Base-by-base conservation (phyloP, 2,888 invertebrate genomes). In the Lacanobia wlatinum region DNA sequence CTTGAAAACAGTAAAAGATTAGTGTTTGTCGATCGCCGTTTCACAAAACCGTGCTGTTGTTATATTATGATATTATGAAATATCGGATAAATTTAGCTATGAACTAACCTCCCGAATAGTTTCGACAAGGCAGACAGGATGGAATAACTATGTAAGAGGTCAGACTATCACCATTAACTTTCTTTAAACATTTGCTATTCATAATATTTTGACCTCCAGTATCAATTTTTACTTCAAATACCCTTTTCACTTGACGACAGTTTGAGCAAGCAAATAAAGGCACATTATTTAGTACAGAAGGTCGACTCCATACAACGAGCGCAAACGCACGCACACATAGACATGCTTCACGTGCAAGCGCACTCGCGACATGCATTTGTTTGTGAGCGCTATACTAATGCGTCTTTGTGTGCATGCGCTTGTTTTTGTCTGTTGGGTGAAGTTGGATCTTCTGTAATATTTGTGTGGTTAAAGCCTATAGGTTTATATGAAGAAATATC, bases 231-330 rank as follows among this genome's bases (percentile, higher is more conserved):
- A 43, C 4, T 48, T 43, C 21, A 63, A 58, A 73, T 56, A 63
- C 50, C 73, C 14, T 23, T 73, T 21, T 50, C 38, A 63, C 50
- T 64, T 58, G 43, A 52, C 56, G 50, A 58, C 70, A 60, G 52
- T 38, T 23, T n/a, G 0, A 18, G 46, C 16, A 18, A 18, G 7
- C 0, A 1, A 23, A 34, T 40, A 3, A 38, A 2, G 34, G 0
- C 3, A 52, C 16, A 53, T 8, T n/a, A 21, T n/a, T n/a, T 10
- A 18, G 2, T 18, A 7, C 23, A 69, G 43, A 69, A 69, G 21
- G 14, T 53, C 2, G 0, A 3, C 5, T 46, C 14, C 9, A 34
- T 16, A 18, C 7, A 16, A 2, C 9, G 0, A 28, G 28, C 4
- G 1, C 28, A 43, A 56, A 56, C 28, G n/a, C 23, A 18, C 18